These are phyloP conservation scores for Clivina fossor DNA, from an alignment of 2,888 invertebrate species.

Conservation along the genomic window DNA sequence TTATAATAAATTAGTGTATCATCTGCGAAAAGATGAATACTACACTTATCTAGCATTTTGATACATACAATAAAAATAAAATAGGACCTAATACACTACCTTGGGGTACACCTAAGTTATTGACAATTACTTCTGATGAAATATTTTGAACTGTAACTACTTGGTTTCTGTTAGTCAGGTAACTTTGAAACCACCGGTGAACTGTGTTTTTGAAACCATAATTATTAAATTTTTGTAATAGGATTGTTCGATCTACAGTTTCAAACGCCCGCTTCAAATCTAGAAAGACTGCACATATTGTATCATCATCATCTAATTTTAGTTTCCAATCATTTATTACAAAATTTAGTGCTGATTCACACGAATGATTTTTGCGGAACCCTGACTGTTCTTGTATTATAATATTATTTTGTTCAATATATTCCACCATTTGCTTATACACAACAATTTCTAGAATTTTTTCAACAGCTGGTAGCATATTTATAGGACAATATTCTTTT, in stretches of 20 bases:
- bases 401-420: background rate
- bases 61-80: conserved; percentile 2
- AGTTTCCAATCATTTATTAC: conserved; percentile 1
- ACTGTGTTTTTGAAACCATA: background rate
- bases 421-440: background rate
- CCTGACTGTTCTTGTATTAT: background rate
- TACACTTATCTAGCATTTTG: background rate
- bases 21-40: conserved; percentile 3
- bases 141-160: background rate
- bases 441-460: conserved; percentile 4
- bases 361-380: background rate
- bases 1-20: conserved; percentile 1
- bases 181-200: background rate
- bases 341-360: conserved; percentile 2
- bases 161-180: conserved; percentile 2
- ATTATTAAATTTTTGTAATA: background rate
- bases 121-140: background rate
- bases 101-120: background rate
- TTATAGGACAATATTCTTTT: conserved; percentile 7
- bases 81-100: conserved; percentile 4
- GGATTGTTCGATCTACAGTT: background rate
- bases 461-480: background rate
- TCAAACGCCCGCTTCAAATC: conserved; percentile 8
- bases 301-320: background rate
- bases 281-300: background rate